Conservation (phyloP, 2,113 vertebrate species). For the Actinemys pallida region DNA sequence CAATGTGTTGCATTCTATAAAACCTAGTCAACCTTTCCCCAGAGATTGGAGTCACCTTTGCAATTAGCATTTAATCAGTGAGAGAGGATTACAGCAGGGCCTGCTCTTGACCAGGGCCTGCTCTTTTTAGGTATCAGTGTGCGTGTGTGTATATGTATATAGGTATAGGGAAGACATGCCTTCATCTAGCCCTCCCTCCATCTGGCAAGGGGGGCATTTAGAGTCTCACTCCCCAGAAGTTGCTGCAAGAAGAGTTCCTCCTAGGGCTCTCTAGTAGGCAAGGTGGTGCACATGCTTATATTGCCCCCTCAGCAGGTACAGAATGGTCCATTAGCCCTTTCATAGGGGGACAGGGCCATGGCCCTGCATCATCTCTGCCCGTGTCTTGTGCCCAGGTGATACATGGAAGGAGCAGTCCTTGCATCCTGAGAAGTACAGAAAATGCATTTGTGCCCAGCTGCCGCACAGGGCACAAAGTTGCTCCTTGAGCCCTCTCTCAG, state of each 20-base stretch:
- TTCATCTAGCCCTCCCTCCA: neutral
- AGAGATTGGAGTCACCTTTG: neutral
- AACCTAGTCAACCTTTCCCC: neutral
- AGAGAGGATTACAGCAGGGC: neutral
- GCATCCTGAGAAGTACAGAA: neutral
- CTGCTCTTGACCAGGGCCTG: neutral
- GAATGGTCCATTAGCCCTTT: rapidly evolving
- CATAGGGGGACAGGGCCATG: neutral
- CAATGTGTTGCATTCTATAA: neutral
- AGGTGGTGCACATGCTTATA: neutral
- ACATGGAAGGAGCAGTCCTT: neutral
- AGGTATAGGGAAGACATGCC: neutral
- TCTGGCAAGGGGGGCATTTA: neutral
- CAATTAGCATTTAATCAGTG: neutral
- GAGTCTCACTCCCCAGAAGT: conserved; percentile 17
- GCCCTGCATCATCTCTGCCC: neutral
- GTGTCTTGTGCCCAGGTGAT: neutral
- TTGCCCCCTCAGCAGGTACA: neutral
- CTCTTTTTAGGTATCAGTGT: neutral
- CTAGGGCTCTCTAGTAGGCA: neutral
- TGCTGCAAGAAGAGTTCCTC: neutral
- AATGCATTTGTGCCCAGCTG: neutral
- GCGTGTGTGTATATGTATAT: rapidly evolving
- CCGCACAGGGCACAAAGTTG: rapidly evolving
- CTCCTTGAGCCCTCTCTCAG: neutral